A percentile compares a stretch with the other conserved stretches of the same genome.
These are phyloP conservation scores for Rhopalosiphum padi DNA, from an alignment of 1,140 invertebrate species.

Conservation along the genomic window DNA sequence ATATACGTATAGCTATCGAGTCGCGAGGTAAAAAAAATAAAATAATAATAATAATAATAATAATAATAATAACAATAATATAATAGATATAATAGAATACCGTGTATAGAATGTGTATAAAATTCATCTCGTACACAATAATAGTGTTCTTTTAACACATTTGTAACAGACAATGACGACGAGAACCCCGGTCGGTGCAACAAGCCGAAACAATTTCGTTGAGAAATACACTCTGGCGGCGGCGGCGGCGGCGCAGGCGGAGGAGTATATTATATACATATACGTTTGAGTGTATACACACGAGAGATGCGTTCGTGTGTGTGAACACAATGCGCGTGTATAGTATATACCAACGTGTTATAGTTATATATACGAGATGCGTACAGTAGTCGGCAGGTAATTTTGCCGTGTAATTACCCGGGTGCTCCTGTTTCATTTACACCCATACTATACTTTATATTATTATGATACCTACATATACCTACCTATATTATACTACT, in stretches of 20 bases:
- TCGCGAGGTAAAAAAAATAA: not conserved
- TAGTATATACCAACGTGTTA: no score
- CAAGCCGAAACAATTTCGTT: slow-evolving; percentile 53
- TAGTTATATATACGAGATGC: not conserved
- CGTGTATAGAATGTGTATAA: slow-evolving; percentile 49
- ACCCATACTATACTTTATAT: not conserved
- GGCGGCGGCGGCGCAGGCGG: not conserved
- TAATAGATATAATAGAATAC: slow-evolving; percentile 44
- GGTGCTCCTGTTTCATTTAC: slow-evolving; percentile 57
- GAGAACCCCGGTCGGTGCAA: not conserved
- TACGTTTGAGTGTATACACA: slow-evolving; percentile 4
- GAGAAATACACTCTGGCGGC: slow-evolving; percentile 32
- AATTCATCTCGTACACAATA: slow-evolving; percentile 53
- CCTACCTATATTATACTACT: no score
- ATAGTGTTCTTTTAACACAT: slow-evolving; percentile 55
- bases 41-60: slow-evolving; percentile 47
- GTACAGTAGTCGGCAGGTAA: slow-evolving; percentile 51
- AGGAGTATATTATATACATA: not conserved
- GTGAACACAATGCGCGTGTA: slow-evolving; percentile 36
- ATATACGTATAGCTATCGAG: not conserved
- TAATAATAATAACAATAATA: slow-evolving; percentile 38
- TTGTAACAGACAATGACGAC: slow-evolving; percentile 52
- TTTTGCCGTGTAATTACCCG: slow-evolving; percentile 56
- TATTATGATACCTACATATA: not conserved
- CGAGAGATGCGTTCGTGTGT: not conserved